Percentiles rank a stretch among this genome's conserved stretches.
phyloP scores from a whole-genome alignment of 2,888 invertebrate genomes.

The Diplazon laetatorius region DNA sequence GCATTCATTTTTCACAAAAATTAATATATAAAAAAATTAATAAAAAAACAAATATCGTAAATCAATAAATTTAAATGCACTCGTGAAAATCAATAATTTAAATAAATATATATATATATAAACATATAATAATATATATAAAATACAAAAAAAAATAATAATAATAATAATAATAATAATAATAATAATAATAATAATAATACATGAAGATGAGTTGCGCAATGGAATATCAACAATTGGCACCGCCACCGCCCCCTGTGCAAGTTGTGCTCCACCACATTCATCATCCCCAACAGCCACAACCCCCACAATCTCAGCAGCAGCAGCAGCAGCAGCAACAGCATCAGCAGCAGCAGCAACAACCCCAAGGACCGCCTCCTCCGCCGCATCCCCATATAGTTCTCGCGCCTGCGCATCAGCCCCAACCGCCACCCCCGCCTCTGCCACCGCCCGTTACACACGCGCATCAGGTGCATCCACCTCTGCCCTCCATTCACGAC shows the following conservation, averaged over 20 bases:
- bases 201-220: conserved; percentile 76
- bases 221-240: conserved; percentile 84
- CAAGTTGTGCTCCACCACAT: conserved; percentile 79
- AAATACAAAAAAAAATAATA: background rate
- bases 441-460: conserved; percentile 87
- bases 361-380: conserved; percentile 72
- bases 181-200: conserved; percentile 70
- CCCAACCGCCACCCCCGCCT: conserved; percentile 74
- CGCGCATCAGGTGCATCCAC: conserved; percentile 86
- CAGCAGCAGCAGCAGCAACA: conserved; percentile 71
- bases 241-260: conserved; percentile 81
- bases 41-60: too few relatives aligned
- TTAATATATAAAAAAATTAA: too few relatives aligned
- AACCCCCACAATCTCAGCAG: conserved; percentile 73
- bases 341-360: conserved; percentile 63
- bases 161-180: too few relatives aligned
- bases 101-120: background rate
- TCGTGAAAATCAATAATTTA: too few relatives aligned
- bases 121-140: conserved; percentile 5
- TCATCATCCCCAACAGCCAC: conserved; percentile 76
- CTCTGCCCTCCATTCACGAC: conserved; percentile 85
- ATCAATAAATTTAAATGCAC: too few relatives aligned
- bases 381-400: conserved; percentile 79
- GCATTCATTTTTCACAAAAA: too few relatives aligned
- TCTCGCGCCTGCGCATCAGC: conserved; percentile 78